Percentiles rank a stretch among this genome's conserved stretches.
These are phyloP conservation scores for Mohoua ochrocephala DNA, from an alignment of 2,113 vertebrate genomes.

Conservation along the genomic window DNA sequence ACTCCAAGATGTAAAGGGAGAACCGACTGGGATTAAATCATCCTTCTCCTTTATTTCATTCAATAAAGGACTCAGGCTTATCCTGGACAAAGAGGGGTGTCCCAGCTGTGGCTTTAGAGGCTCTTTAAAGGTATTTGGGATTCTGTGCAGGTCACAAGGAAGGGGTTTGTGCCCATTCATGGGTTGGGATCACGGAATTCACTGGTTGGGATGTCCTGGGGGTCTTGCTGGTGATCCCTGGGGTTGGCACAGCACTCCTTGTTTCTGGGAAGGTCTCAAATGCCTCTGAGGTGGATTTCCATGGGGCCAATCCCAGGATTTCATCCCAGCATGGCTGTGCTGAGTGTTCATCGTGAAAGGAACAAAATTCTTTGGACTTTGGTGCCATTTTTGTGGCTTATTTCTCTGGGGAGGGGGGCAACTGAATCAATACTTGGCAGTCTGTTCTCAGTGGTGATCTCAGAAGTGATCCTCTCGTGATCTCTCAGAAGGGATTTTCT, in stretches of 20 bases:
- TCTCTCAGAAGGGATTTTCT: neutral
- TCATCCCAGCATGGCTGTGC: neutral
- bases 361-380: neutral
- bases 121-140: neutral
- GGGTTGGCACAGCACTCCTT: neutral
- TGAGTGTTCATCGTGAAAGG: neutral
- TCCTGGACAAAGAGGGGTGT: neutral
- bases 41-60: neutral
- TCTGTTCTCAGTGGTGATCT: neutral
- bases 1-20: neutral
- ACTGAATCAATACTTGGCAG: neutral
- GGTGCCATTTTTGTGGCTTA: neutral
- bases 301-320: neutral
- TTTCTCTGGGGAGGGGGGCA: neutral
- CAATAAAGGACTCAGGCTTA: neutral
- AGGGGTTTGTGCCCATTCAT: neutral
- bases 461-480: neutral
- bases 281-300: neutral
- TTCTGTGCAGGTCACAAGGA: accelerated
- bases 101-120: neutral
- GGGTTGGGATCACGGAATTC: accelerated
- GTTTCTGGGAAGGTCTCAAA: neutral
- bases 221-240: neutral
- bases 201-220: neutral
- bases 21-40: neutral